These are phyloP conservation scores for Prosopocoilus inquinatus DNA, from an alignment of 2,888 invertebrate genomes.

Conservation along the genomic window DNA sequence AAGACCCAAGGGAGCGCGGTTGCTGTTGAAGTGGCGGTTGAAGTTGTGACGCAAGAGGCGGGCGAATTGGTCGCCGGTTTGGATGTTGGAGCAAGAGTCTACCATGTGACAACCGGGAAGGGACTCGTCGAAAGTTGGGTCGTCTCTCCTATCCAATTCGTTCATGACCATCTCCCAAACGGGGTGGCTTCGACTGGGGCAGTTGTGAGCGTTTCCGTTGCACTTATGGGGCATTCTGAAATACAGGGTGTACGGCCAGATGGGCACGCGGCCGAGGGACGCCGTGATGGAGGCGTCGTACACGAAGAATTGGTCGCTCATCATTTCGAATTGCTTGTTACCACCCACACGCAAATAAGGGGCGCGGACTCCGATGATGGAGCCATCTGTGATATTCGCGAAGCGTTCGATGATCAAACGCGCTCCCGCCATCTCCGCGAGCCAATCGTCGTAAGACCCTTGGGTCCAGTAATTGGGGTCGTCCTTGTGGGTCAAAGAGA, in stretches of 20 bases:
- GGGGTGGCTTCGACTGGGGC: conserved; percentile 86
- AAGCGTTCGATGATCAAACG: conserved; percentile 84
- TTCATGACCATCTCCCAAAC: conserved; percentile 98
- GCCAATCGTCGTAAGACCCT: conserved; percentile 87
- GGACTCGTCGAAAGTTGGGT: conserved; percentile 90
- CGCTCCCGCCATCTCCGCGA: conserved; percentile 92
- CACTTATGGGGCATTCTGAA: conserved; percentile 96
- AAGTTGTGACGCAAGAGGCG: conserved; percentile 90
- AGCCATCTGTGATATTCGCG: conserved; percentile 88
- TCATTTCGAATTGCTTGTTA: conserved; percentile 95
- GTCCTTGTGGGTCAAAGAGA: conserved; percentile 90
- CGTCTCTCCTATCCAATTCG: conserved; percentile 89
- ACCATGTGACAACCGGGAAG: conserved; percentile 94
- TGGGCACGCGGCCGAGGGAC: conserved; percentile 82
- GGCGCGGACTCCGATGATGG: conserved; percentile 84
- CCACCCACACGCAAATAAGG: conserved; percentile 90
- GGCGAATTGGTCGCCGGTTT: conserved; percentile 86
- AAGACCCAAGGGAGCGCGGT: conserved; percentile 88
- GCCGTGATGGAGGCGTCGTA: conserved; percentile 95
- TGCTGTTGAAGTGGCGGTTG: conserved; percentile 89
- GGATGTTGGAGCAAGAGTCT: conserved; percentile 90
- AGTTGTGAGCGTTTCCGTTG: conserved; percentile 91
- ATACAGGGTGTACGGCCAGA: conserved; percentile 97
- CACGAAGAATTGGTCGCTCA: conserved; percentile 91
- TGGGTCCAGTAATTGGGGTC: conserved; percentile 88